These are phyloP conservation scores for Steinernema hermaphroditum DNA, from an alignment of 2,888 invertebrate species.

Conservation along the genomic window DNA sequence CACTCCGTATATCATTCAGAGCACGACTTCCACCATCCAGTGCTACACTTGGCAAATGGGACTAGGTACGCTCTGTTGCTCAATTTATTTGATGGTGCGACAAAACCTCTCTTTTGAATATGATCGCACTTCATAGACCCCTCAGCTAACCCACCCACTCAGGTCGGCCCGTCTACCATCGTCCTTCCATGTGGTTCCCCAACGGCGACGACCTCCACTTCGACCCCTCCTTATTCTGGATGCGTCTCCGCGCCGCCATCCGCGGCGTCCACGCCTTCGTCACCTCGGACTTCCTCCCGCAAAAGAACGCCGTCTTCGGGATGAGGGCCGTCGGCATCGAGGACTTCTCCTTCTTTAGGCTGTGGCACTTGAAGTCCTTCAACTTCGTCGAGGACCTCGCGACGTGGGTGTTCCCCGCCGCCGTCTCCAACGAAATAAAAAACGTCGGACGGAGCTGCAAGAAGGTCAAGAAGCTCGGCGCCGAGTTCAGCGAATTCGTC, in stretches of 20 bases:
- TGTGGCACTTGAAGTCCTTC: not conserved
- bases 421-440: constrained; percentile 1
- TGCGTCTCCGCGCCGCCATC: not conserved
- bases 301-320: not conserved
- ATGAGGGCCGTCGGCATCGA: not conserved
- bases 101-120: no score
- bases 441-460: not conserved
- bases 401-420: not conserved
- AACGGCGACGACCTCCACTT: not conserved
- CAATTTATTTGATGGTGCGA: no score
- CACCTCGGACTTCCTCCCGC: not conserved
- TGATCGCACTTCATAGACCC: no score
- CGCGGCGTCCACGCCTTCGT: not conserved
- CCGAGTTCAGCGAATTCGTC: not conserved
- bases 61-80: not conserved
- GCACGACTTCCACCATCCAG: not conserved
- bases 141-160: not conserved
- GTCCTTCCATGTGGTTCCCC: constrained; percentile 8
- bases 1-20: not conserved
- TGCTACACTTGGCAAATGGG: not conserved
- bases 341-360: not conserved
- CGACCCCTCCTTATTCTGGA: not conserved
- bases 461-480: not conserved
- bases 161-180: constrained; percentile 12
- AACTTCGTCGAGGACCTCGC: not conserved